Evolutionary conservation across 1,140 invertebrate species (phyloP), one percentile per base, ranked within the genome.

Genomic region (Acyrthosiphon pisum): DNA sequence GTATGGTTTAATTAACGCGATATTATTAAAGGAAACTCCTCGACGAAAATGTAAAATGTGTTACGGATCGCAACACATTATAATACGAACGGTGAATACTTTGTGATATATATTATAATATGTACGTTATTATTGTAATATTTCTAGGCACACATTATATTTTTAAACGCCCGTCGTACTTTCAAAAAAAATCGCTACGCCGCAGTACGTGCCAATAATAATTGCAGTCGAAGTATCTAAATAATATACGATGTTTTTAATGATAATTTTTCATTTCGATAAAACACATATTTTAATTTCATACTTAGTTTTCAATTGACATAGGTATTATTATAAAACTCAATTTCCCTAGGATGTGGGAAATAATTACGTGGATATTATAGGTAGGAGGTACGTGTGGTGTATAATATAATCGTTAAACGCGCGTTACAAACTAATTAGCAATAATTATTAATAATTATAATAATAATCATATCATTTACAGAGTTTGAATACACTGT

Each of bases 161-260:
- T 44, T 4, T 84, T 84, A 11, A 41, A 41, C 83, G 30, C 11
- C 37, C 23, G 14, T 41, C 14, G 41, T 46, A 86, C 26, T 86
- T 86, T 86, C 41, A 44, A 86, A 30, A 86, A 86, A 44, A 86
- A 86, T 53, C 53, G 23, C n/a, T 83, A 37, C 20, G 22, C 20
- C 20, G n/a, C 60, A 22, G 35, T 83, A 83, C 35, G 76, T 83
- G 76, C 76, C n/a, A 81, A 81, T 83, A 81, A 81, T 83, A 83
- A 83, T 83, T 83, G 35, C 6, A 81, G 48, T 50, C 9, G 14
- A 14, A 50, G 60, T 68, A 37, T 2, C 20, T 37, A 35, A 81
- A 22, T 37, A 37, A 35, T 35, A 37, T 83, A 76, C 20, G 20
- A 53, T 23, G 6, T n/a, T 30, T 68, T n/a, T 68, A n/a, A 68